A percentile compares a stretch with the other conserved stretches of the same genome.
phyloP scores from a whole-genome alignment of 2,113 vertebrate genomes.

The Chinchilla lanigera region DNA sequence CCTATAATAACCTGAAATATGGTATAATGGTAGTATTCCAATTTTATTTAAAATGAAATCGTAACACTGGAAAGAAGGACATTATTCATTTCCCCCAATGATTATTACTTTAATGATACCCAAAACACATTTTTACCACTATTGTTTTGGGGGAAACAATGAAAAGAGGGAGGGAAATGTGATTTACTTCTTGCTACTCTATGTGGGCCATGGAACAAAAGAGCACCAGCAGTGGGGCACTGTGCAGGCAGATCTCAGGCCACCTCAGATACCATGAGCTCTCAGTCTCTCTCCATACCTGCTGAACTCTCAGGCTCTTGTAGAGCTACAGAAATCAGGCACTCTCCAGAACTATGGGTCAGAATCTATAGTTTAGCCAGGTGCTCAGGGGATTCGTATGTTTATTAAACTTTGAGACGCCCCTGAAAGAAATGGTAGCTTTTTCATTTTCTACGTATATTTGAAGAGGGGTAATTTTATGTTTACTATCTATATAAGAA shows the following conservation, averaged over 20 bases:
- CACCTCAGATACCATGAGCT: too few relatives aligned
- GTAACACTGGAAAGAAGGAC: background rate
- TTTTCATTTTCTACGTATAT: background rate
- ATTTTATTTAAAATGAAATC: conserved; percentile 40
- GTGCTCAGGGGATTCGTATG: background rate
- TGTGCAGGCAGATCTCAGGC: background rate
- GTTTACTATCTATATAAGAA: background rate
- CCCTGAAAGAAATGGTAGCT: background rate
- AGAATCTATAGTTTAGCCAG: background rate
- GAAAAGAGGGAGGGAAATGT: background rate
- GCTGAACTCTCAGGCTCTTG: background rate
- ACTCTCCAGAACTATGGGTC: background rate
- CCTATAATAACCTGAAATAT: background rate
- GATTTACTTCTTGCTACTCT: background rate
- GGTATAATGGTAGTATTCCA: background rate
- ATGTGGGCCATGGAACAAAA: background rate
- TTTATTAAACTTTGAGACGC: background rate
- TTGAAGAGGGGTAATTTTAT: background rate
- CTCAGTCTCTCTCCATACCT: background rate
- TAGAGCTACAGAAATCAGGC: background rate
- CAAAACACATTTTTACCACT: background rate
- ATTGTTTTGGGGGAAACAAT: background rate
- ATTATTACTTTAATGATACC: background rate
- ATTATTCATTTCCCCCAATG: background rate
- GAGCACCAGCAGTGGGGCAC: accelerated